Percentiles rank a stretch among this genome's conserved stretches.
Evolutionary conservation across 2,113 vertebrate genomes (phyloP).

Genomic region (Limanda limanda): DNA sequence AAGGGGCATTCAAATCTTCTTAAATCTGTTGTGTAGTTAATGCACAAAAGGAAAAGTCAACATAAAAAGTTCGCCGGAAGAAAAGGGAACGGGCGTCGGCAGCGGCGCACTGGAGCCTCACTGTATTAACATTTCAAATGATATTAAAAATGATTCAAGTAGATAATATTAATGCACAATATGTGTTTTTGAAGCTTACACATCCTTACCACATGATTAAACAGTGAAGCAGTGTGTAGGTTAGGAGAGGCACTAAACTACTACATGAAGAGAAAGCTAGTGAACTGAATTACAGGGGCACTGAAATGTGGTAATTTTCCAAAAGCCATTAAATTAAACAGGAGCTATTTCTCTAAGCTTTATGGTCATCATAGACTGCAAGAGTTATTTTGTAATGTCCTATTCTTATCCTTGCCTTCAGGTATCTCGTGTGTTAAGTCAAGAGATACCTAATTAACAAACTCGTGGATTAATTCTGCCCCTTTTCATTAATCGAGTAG

Average conservation of each 20-base stretch:
- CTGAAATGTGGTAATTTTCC: slow-evolving; percentile 70
- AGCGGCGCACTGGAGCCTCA: slow-evolving; percentile 29
- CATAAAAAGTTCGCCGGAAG: slow-evolving; percentile 60
- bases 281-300: slow-evolving; percentile 59
- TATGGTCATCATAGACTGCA: slow-evolving; percentile 62
- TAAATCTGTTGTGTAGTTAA: slow-evolving; percentile 68
- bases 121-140: slow-evolving; percentile 57
- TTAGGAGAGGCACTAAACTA: slow-evolving; percentile 36
- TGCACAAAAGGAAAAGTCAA: slow-evolving; percentile 60
- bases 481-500: slow-evolving; percentile 66
- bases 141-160: slow-evolving; percentile 50
- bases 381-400: slow-evolving; percentile 70
- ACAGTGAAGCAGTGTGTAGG: slow-evolving; percentile 32
- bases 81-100: slow-evolving; percentile 42
- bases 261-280: slow-evolving; percentile 45
- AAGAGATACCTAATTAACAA: slow-evolving; percentile 79
- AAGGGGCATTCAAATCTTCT: slow-evolving; percentile 69
- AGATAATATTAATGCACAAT: slow-evolving; percentile 45
- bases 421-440: slow-evolving; percentile 78
- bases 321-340: slow-evolving; percentile 75
- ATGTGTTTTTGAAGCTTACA: slow-evolving; percentile 33
- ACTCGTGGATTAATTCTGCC: slow-evolving; percentile 70
- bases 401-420: slow-evolving; percentile 80
- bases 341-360: slow-evolving; percentile 71
- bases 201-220: slow-evolving; percentile 40